Conservation (phyloP, 1,140 invertebrate genomes). For the Reticulitermes speratus region DNA sequence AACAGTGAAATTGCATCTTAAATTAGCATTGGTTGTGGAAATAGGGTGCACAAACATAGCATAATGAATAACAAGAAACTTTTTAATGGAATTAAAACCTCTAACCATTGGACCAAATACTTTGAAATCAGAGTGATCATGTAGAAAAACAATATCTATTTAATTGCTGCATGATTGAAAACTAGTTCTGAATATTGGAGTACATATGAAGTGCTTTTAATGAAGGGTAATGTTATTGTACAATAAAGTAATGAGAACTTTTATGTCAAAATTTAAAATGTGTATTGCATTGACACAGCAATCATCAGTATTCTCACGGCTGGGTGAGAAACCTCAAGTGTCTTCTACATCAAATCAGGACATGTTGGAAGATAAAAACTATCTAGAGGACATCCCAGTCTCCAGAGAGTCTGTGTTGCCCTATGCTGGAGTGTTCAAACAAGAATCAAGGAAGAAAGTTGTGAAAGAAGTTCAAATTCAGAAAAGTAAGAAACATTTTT, state of each 20-base stretch:
- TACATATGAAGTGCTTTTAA: not conserved
- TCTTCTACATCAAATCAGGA: constrained; percentile 23
- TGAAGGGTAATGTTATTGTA: no score
- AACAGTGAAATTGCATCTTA: no score
- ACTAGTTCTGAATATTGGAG: not conserved
- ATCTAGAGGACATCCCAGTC: not conserved
- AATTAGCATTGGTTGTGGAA: no score
- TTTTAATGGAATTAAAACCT: no score
- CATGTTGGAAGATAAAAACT: not conserved
- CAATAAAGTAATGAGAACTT: no score
- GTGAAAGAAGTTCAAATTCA: not conserved
- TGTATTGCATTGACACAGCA: not conserved
- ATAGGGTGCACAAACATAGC: no score
- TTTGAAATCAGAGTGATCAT: no score
- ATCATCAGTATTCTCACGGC: constrained; percentile 23
- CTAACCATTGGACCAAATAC: no score
- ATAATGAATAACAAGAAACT: no score
- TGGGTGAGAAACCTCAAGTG: constrained; percentile 28
- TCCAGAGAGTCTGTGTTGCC: not conserved
- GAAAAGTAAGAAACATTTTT: not conserved
- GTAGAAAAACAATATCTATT: no score
- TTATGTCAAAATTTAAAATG: no score
- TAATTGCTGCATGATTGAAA: not conserved
- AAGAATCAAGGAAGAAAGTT: not conserved
- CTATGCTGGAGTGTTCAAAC: constrained; percentile 29